These are phyloP conservation scores for Ivindomyrus marchei DNA, from an alignment of 2,113 vertebrate species.

Conservation along the genomic window DNA sequence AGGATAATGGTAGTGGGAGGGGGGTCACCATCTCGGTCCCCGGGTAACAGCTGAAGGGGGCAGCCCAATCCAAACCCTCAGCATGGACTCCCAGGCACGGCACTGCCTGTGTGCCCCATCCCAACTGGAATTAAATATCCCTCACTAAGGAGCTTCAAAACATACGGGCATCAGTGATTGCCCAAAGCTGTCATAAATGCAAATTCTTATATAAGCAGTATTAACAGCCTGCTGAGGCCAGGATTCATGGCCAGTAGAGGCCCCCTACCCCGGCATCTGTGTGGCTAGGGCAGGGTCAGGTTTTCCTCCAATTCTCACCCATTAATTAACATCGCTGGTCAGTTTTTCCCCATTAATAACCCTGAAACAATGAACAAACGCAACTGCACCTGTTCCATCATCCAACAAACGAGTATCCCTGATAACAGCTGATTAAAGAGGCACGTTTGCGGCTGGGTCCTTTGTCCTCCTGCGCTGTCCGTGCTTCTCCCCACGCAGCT, in stretches of 20 bases:
- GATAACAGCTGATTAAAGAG: conserved; percentile 50
- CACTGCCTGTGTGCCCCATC: background rate
- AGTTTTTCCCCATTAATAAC: conserved; percentile 36
- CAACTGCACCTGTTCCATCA: conserved; percentile 51
- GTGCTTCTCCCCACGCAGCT: conserved; percentile 31
- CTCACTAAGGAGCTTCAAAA: background rate
- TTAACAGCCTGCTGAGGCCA: background rate
- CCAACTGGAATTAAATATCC: background rate
- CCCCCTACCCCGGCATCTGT: background rate
- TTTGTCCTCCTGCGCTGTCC: conserved; percentile 29
- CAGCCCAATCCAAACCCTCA: background rate
- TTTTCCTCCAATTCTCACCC: background rate
- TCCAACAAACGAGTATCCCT: conserved; percentile 43
- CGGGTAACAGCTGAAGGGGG: background rate
- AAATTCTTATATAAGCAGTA: background rate
- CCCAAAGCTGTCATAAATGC: background rate
- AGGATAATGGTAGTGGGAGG: background rate
- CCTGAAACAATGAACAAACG: conserved; percentile 36
- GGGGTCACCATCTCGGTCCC: background rate
- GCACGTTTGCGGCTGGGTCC: conserved; percentile 31
- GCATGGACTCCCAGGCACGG: background rate
- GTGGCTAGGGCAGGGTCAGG: conserved; percentile 8
- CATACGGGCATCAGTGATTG: background rate
- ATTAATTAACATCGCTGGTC: conserved; percentile 48
- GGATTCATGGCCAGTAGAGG: background rate